A percentile compares a stretch with the other conserved stretches of the same genome.
Evolutionary conservation across 2,888 invertebrate species (phyloP).

Genomic region (Sarcophaga carnaria): DNA sequence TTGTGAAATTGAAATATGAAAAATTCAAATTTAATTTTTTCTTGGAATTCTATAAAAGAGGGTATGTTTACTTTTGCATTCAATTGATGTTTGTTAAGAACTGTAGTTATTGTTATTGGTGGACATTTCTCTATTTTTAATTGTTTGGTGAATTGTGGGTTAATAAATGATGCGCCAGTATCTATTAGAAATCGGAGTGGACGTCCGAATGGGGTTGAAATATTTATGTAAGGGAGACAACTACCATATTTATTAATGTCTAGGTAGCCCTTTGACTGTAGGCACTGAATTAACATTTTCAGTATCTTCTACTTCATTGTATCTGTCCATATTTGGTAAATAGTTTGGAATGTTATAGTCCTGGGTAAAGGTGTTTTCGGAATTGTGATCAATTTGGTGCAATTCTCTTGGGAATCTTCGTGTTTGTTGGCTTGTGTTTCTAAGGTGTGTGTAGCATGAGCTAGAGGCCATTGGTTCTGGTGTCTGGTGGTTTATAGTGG

Average conservation of each 20-base stretch:
- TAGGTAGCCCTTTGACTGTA: slow-evolving; percentile 17
- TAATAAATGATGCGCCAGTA: slow-evolving; percentile 60
- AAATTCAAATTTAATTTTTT: slow-evolving; percentile 18
- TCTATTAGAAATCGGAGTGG: slow-evolving; percentile 56
- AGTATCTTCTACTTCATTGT: slow-evolving; percentile 22
- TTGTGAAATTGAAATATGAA: slow-evolving; percentile 14
- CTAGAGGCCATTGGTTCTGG: slow-evolving; percentile 34
- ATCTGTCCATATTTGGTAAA: slow-evolving; percentile 17
- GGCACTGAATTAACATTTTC: too few relatives aligned
- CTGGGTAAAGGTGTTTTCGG: not conserved
- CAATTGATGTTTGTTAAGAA: slow-evolving; percentile 27
- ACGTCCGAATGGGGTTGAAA: slow-evolving; percentile 55
- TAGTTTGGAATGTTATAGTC: slow-evolving; percentile 13
- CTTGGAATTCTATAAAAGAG: slow-evolving; percentile 39
- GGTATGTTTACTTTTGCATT: slow-evolving; percentile 29
- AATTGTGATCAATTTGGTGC: too few relatives aligned
- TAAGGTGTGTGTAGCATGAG: slow-evolving; percentile 29
- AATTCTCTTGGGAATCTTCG: too few relatives aligned
- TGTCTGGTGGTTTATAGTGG: slow-evolving; percentile 17
- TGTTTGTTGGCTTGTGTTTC: not conserved
- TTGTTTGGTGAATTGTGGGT: slow-evolving; percentile 51
- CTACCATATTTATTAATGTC: slow-evolving; percentile 9
- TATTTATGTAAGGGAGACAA: slow-evolving; percentile 50
- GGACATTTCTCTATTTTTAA: slow-evolving; percentile 36
- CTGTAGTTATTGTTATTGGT: slow-evolving; percentile 4